Conservation (phyloP, 2,888 invertebrate species). For the Epiblema foenella region DNA sequence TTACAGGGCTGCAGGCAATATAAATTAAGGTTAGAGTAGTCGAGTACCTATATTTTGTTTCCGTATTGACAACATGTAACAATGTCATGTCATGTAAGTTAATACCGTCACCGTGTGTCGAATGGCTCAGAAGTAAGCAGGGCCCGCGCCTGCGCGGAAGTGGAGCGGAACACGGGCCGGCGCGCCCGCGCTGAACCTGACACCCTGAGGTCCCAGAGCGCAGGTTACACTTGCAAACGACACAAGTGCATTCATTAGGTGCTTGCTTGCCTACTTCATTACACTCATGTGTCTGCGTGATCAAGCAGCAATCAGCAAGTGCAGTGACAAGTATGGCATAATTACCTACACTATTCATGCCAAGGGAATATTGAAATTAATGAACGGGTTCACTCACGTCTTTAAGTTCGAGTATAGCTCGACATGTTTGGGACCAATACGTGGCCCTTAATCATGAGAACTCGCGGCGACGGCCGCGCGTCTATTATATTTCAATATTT, state of each 20-base stretch:
- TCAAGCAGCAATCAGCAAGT: too few species aligned
- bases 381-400: too few species aligned
- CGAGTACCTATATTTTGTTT: neutral
- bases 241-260: neutral
- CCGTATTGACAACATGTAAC: neutral
- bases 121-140: slow-evolving; percentile 5
- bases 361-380: too few species aligned
- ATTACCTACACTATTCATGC: too few species aligned
- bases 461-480: too few species aligned
- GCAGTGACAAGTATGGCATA: neutral
- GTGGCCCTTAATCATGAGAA: too few species aligned
- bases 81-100: neutral
- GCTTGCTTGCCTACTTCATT: neutral
- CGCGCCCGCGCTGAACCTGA: neutral
- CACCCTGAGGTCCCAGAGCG: neutral
- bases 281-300: neutral
- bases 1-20: neutral
- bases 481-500: too few species aligned
- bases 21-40: neutral
- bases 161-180: slow-evolving; percentile 1
- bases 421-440: too few species aligned
- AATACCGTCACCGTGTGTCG: neutral
- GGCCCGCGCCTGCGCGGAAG: slow-evolving; percentile 13
- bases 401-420: too few species aligned
- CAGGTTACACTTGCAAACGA: slow-evolving; percentile 9